Base-by-base conservation (phyloP, 2,888 invertebrate species). In the Gisinianus flammeolus region DNA sequence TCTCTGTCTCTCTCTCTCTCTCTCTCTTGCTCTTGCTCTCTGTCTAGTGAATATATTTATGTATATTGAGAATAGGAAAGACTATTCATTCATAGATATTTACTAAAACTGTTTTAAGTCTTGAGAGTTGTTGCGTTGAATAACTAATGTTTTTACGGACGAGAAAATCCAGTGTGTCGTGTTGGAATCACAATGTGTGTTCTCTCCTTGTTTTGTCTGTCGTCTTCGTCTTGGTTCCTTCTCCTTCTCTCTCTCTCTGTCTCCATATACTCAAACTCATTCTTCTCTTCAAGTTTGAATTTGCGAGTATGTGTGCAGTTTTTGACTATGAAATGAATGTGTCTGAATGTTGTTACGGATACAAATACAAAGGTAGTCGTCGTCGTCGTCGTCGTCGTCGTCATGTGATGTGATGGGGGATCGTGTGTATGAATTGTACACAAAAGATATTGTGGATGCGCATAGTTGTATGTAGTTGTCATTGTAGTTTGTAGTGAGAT, bases 141-240 rank as follows among this genome's bases (percentile, higher is more conserved):
- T n/a, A n/a, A n/a, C n/a, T 26, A 28, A 30, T 33, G 22, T 67
- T 31, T 67, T 67, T 31, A 67, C 67, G 31, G 67, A 30, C 33
- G 67, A 67, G n/a, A 31, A 30, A 33, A 30, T 33, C n/a, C 33
- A 33, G 67, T 33, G 16, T 30, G 30, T 66, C 16, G 64, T 66
- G 16, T 44, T 10, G 52, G 52, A 44, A 44, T 44, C 52, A 16
- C 52, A 44, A 44, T 44, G 4, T 31, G 67, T 58, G 19, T 2
- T 58, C 58, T 58, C 19, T 33, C 33, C 8, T 5, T 62, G 62
- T 66, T 26, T 67, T 22, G 33, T 33, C 19, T 28, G 31, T 58
- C 22, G 58, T 2, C 19, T 58, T 24, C 10, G 16, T 2, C 58
- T 26, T 2, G 1, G 58, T n/a, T 58, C 26, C 22, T 22, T 58